Evolutionary conservation across 2,113 vertebrate genomes (phyloP).

Genomic region (Toxotes jaculatrix): DNA sequence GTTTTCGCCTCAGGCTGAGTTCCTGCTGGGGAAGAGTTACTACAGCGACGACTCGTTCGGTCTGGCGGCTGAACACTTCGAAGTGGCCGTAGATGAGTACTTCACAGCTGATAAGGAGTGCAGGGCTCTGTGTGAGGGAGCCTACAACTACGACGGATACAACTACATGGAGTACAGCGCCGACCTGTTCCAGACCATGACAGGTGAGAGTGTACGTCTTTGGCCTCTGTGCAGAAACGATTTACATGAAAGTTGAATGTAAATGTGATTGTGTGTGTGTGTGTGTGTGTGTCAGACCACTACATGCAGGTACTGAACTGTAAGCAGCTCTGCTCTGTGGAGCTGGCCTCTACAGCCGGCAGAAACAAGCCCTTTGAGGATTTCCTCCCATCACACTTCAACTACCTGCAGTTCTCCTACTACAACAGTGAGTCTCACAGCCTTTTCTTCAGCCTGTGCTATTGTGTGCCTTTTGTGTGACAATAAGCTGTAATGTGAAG

Average conservation of each 20-base stretch:
- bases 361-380: constrained; percentile 91
- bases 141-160: constrained; percentile 94
- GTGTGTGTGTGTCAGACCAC: constrained; percentile 87
- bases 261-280: constrained; percentile 26
- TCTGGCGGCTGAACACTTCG: constrained; percentile 87
- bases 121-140: constrained; percentile 91
- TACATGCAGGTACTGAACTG: constrained; percentile 94
- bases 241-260: background rate
- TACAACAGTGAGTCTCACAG: constrained; percentile 91
- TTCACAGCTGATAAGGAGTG: constrained; percentile 88
- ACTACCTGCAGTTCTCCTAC: constrained; percentile 98
- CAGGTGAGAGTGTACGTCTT: constrained; percentile 81
- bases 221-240: background rate
- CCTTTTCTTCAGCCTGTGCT: background rate
- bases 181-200: constrained; percentile 93
- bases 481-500: background rate
- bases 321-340: constrained; percentile 91
- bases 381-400: constrained; percentile 93
- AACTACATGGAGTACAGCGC: constrained; percentile 97
- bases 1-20: constrained; percentile 84
- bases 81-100: constrained; percentile 87
- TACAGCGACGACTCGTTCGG: constrained; percentile 90
- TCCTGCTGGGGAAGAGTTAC: constrained; percentile 87
- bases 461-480: background rate
- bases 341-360: constrained; percentile 88